A percentile compares a stretch with the other conserved stretches of the same genome.
These are phyloP conservation scores for Drosophila asahinai DNA, from an alignment of 1,140 invertebrate species.

Conservation along the genomic window DNA sequence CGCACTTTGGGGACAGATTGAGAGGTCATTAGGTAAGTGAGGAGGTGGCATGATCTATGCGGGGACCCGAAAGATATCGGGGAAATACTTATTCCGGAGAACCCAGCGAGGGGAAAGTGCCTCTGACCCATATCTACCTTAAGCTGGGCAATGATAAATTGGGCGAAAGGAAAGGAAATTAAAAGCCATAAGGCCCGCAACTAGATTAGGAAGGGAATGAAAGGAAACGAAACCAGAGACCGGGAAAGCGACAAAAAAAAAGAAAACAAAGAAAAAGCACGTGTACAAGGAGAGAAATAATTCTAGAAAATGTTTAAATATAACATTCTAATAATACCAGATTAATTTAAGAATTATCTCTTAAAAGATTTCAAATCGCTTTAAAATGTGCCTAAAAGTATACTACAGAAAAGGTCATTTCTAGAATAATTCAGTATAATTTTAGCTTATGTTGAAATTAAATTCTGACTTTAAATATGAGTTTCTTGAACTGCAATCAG, in stretches of 20 bases:
- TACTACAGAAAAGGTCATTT: background rate
- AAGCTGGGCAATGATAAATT: conserved; percentile 71
- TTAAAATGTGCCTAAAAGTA: background rate
- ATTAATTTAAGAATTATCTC: too few relatives aligned
- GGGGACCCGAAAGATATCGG: conserved; percentile 21
- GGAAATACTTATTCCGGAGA: conserved; percentile 3
- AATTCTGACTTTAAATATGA: background rate
- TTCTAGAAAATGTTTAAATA: background rate
- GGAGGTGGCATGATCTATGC: conserved; percentile 70
- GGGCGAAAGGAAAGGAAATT: conserved; percentile 73
- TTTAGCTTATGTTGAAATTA: background rate
- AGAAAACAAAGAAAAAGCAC: conserved; percentile 16
- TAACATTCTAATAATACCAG: background rate
- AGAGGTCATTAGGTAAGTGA: conserved; percentile 74
- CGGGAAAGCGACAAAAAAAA: conserved; percentile 23
- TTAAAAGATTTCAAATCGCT: background rate
- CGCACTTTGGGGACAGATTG: conserved; percentile 78
- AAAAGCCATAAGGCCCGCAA: conserved; percentile 74
- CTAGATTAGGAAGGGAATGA: conserved; percentile 53
- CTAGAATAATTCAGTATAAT: background rate
- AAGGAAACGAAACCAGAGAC: conserved; percentile 28
- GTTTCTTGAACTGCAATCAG: background rate
- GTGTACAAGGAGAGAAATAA: background rate
- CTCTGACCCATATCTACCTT: conserved; percentile 44
- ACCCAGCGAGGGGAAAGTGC: background rate